Base-by-base conservation (phyloP, 2,797 vertebrate genomes). In the Liparis tanakae region DNA sequence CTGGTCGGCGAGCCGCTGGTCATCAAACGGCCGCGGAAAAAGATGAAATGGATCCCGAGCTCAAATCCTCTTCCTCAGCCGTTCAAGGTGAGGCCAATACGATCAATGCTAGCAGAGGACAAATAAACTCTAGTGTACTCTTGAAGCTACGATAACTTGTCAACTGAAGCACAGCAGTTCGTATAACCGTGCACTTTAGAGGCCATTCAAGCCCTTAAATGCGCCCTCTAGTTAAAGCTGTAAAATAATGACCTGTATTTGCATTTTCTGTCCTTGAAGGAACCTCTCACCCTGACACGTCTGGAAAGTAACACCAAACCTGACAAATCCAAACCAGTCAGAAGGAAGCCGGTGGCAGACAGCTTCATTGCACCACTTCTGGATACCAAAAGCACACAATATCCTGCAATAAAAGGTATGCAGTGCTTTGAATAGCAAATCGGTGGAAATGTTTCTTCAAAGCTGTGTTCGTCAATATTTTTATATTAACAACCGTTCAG, bases 21-120 rank as follows among this genome's bases (percentile, higher is more conserved):
- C 74, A 96, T 98, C 90, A 99, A 99, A 92, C 93, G 98, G 60
- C 96, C 97, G 1, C 95, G 98, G 48, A 98, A 97, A 88, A 99
- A 99, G 90, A 99, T 99, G 33, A 99, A 99, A 88, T 99, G 98
- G 98, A 99, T 99, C 50, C 94, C 98, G 0, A 85, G 87, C 44
- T 95, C 96, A 74, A 99, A 98, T 88, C 96, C 97, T 55, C 95
- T 99, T 80, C 97, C 97, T n/a, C 97, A 99, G 90, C 90, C 97
- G 5, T 99, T 99, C 91, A 98, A 97, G 91, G 95, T 95, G 90
- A 81, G 80, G 0, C 51, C 20, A 10, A 65, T 60, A 12, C 9
- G 41, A 67, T 30, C 25, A 30, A 30, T 4, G 13, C 61, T 50
- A 36, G 15, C 9, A 51, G 57, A 48, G 15, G 36, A 9, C 15